These are phyloP conservation scores for Cheirogaleus medius DNA, from an alignment of 2,113 vertebrate species.

Conservation along the genomic window DNA sequence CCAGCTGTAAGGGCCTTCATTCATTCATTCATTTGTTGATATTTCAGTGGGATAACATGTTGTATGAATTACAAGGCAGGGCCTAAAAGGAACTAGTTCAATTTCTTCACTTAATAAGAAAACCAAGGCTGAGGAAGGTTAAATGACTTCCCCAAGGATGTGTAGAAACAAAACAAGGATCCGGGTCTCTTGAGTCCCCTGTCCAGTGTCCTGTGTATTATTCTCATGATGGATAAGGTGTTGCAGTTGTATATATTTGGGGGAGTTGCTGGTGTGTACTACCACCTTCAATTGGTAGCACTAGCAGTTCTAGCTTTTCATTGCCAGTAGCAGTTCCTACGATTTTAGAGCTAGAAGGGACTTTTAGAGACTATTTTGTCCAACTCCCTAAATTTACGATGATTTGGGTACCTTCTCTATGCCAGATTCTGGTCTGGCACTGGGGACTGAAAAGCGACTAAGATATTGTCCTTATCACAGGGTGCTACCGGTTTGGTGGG, in stretches of 20 bases:
- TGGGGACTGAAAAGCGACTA: background rate
- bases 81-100: background rate
- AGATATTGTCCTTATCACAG: background rate
- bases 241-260: background rate
- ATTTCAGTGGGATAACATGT: background rate
- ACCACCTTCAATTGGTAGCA: background rate
- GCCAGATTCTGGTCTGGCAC: background rate
- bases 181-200: background rate
- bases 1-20: background rate
- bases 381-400: background rate
- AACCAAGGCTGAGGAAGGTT: background rate
- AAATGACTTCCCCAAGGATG: background rate
- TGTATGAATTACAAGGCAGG: background rate
- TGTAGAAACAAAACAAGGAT: background rate
- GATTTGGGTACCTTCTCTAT: background rate
- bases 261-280: background rate
- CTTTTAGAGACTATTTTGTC: background rate
- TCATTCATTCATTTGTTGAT: background rate
- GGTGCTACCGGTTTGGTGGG: background rate
- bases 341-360: background rate
- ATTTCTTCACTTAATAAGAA: conserved; percentile 24
- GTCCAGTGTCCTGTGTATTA: background rate
- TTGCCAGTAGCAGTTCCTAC: background rate
- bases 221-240: background rate
- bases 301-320: background rate